Percentiles rank a stretch among this genome's conserved stretches.
These are phyloP conservation scores for Delphinus delphis DNA, from an alignment of 2,113 vertebrate species.

Conservation along the genomic window DNA sequence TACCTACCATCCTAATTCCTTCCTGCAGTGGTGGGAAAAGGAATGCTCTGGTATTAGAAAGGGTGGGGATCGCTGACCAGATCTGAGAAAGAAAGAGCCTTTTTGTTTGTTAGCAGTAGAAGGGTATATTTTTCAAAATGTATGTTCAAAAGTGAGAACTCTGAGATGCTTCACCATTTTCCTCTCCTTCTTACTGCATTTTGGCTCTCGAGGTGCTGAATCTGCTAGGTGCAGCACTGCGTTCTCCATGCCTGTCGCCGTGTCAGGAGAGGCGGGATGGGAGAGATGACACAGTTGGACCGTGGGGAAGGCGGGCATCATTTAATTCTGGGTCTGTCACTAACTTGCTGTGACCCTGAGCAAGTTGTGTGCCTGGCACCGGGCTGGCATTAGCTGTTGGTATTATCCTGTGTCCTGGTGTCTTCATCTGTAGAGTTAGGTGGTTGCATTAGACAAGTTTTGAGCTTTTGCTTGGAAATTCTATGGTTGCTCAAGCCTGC, in stretches of 20 bases:
- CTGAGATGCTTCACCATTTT: background rate
- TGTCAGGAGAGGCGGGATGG: background rate
- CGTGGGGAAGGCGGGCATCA: background rate
- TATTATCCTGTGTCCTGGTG: background rate
- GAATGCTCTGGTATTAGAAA: background rate
- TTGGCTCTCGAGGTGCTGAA: background rate
- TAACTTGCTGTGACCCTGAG: background rate
- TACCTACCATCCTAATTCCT: background rate
- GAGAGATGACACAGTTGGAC: background rate
- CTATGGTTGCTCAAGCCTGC: background rate
- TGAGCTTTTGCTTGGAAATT: background rate
- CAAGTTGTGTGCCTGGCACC: background rate
- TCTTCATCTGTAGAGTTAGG: background rate
- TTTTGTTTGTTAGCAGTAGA: background rate
- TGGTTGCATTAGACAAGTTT: background rate
- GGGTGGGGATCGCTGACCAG: background rate
- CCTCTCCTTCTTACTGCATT: background rate
- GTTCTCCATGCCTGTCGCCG: rapidly evolving
- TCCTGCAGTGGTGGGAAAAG: background rate
- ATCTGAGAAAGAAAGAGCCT: background rate
- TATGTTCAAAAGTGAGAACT: background rate
- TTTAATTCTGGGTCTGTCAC: background rate
- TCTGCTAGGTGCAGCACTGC: background rate
- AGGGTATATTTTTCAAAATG: background rate
- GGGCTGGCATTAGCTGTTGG: background rate